A percentile compares a stretch with the other conserved stretches of the same genome.
These are phyloP conservation scores for Oppia nitens DNA, from an alignment of 1,140 invertebrate genomes.

Conservation along the genomic window DNA sequence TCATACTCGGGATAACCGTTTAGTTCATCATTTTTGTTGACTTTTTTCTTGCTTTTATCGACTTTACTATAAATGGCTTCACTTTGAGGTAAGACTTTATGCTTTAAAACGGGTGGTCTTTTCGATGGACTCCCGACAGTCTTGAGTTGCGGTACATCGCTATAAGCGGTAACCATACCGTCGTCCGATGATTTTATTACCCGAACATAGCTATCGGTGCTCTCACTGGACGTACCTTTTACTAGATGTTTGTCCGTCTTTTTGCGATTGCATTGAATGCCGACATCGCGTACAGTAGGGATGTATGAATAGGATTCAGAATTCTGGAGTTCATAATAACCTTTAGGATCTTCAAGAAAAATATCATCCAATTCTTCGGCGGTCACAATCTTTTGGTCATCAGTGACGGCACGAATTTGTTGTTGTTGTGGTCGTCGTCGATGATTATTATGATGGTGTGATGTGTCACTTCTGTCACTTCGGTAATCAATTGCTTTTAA, in stretches of 20 bases:
- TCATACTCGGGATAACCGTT: not conserved
- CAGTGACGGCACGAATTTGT: not conserved
- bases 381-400: not conserved
- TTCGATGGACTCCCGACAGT: not conserved
- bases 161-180: constrained; percentile 15
- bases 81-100: not conserved
- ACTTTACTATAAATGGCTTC: constrained; percentile 17
- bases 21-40: not conserved
- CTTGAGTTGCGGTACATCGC: constrained; percentile 11
- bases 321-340: not conserved
- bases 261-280: constrained; percentile 5
- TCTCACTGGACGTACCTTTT: not conserved
- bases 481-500: not conserved
- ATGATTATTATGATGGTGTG: not conserved
- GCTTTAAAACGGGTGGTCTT: not conserved
- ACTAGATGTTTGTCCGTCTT: not conserved
- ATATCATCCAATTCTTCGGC: not conserved
- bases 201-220: not conserved
- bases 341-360: not conserved
- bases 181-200: constrained; percentile 12
- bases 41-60: constrained; percentile 12
- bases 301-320: not conserved
- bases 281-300: constrained; percentile 1
- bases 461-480: not conserved
- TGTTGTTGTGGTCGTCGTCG: not conserved